These are phyloP conservation scores for Rhamnusium bicolor DNA, from an alignment of 2,888 invertebrate species.

Conservation along the genomic window DNA sequence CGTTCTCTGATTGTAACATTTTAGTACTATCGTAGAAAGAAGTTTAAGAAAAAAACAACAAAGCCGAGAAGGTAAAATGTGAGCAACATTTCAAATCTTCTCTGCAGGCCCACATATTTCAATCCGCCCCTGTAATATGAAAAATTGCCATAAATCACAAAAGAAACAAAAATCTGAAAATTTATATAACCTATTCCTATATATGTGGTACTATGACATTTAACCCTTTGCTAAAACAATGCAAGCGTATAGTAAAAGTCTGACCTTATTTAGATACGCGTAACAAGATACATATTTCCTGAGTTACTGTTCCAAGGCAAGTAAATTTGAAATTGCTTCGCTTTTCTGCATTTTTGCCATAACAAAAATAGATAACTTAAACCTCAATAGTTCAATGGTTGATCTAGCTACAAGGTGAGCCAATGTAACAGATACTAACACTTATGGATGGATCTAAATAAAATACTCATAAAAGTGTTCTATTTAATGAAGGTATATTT, in stretches of 20 bases:
- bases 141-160: not conserved
- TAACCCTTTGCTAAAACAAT: constrained; percentile 20
- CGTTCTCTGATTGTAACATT: too few species aligned
- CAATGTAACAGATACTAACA: not conserved
- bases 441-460: too few species aligned
- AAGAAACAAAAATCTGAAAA: not conserved
- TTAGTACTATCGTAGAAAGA: too few species aligned
- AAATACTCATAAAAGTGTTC: too few species aligned
- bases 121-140: not conserved
- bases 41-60: too few species aligned
- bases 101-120: too few species aligned
- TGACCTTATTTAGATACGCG: constrained; percentile 26
- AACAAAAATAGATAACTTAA: not conserved
- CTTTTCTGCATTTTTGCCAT: constrained; percentile 7
- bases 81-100: too few species aligned
- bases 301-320: constrained; percentile 26
- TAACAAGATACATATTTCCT: constrained; percentile 15
- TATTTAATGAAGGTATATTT: not conserved
- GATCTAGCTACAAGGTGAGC: not conserved
- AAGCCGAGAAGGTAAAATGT: too few species aligned
- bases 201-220: constrained; percentile 24
- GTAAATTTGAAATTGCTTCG: constrained; percentile 8
- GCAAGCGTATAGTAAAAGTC: constrained; percentile 22
- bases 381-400: constrained; percentile 4
- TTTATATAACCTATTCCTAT: not conserved